These are phyloP conservation scores for Entosphenus tridentatus DNA, from an alignment of 2,113 vertebrate species.

Conservation along the genomic window DNA sequence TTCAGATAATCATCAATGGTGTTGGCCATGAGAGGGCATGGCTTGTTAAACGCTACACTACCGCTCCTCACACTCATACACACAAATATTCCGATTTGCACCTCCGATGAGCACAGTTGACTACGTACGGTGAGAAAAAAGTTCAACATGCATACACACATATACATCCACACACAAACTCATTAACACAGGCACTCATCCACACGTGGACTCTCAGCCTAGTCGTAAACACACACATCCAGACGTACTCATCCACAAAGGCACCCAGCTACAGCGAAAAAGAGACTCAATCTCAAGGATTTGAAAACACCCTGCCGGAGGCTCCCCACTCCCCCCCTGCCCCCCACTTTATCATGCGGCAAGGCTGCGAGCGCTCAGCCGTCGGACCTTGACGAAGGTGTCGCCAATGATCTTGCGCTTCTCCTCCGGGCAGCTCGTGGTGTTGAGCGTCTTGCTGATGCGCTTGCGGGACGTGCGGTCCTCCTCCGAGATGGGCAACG, in stretches of 20 bases:
- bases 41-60: too few relatives aligned
- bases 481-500: constrained; percentile 89
- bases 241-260: neutral
- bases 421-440: constrained; percentile 95
- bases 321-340: too few relatives aligned
- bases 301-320: too few relatives aligned
- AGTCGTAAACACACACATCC: neutral
- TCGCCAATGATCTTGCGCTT: constrained; percentile 97
- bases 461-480: constrained; percentile 85
- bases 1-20: too few relatives aligned
- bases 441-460: constrained; percentile 94
- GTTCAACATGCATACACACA: neutral
- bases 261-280: neutral
- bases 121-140: neutral
- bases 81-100: too few relatives aligned
- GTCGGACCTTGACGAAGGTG: constrained; percentile 66
- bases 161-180: neutral
- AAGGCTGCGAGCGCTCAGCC: too few relatives aligned
- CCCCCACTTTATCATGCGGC: too few relatives aligned
- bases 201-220: neutral
- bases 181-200: neutral
- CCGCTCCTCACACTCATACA: too few relatives aligned
- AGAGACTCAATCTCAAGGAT: neutral
- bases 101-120: too few relatives aligned
- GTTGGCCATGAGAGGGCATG: too few relatives aligned